A percentile compares a stretch with the other conserved stretches of the same genome.
Evolutionary conservation across 2,888 invertebrate species (phyloP).

Genomic region (Sphinx pinastri): DNA sequence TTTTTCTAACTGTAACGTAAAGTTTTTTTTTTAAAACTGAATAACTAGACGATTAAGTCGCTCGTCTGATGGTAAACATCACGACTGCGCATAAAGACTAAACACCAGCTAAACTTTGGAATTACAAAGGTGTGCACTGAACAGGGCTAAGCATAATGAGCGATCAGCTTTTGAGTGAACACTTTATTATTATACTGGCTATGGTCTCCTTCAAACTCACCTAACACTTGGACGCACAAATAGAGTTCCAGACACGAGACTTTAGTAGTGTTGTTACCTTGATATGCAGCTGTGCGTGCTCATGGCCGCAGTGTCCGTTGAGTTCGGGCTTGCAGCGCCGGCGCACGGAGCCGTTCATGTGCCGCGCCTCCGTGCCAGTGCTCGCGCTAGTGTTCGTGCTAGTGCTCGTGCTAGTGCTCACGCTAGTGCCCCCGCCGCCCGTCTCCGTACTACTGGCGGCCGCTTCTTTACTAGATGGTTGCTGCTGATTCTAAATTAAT

Average conservation of each 20-base stretch:
- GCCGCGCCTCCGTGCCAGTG: slow-evolving; percentile 45
- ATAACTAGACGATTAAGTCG: no score
- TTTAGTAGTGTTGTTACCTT: slow-evolving; percentile 46
- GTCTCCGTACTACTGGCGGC: slow-evolving; percentile 36
- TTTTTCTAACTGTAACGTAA: slow-evolving; percentile 63
- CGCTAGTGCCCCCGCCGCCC: slow-evolving; percentile 17
- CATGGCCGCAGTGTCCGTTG: slow-evolving; percentile 64
- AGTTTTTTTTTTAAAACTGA: not conserved
- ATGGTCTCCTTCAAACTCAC: no score
- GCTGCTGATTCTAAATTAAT: slow-evolving; percentile 40
- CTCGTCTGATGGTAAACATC: no score
- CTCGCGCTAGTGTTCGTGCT: slow-evolving; percentile 16
- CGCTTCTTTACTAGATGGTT: slow-evolving; percentile 38
- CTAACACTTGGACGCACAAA: no score
- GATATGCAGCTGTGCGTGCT: slow-evolving; percentile 52
- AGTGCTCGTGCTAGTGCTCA: not conserved
- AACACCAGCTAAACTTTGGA: no score
- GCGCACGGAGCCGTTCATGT: slow-evolving; percentile 63
- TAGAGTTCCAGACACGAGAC: no score
- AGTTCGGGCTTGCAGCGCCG: slow-evolving; percentile 55
- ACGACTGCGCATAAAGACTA: no score
- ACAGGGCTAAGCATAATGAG: no score
- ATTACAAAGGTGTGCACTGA: no score
- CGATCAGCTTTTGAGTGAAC: no score
- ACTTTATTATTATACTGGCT: no score